Base-by-base conservation (phyloP, 2,113 vertebrate genomes). In the Ivindomyrus marchei region DNA sequence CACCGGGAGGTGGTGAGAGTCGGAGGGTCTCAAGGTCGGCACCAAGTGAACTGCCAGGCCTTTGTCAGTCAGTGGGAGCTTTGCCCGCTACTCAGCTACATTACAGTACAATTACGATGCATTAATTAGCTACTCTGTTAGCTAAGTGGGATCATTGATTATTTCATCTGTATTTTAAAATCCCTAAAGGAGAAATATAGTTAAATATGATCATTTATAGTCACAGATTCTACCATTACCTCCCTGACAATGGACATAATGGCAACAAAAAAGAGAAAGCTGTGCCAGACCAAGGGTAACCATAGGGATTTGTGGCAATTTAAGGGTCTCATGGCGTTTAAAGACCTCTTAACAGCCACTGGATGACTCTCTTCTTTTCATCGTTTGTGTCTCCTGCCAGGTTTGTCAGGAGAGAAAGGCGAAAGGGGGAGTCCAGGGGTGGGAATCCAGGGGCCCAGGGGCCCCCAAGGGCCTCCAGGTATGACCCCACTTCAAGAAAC, bases 401-500 rank as follows among this genome's bases (percentile, higher is more conserved):
- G 98, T 93, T 94, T 96, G 89, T 90, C 94, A 42, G 98, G 98
- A 17, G 95, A 97, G 90, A 99, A 99, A 90, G 98, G 98, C 91
- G 98, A 99, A 74, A 98, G 97, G 94, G 98, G 98, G 88, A 97
- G 94, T 86, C 93, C 93, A 85, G 98, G 98, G 21, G 90, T 97
- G 17, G 98, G 98, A 92, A 96, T 96, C 17, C 98, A 99, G 93
- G 98, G 98, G 83, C 98, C 97, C 15, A 94, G 98, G 95, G 98
- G 98, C 47, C 96, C 97, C 11, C 89, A 95, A 62, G 98, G 98
- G 86, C 95, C 97, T 36, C 95, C 97, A 94, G 98, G 98, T 99
- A 94, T 92, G 56, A 87, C 24, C 5, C 17, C 45, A 15, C 4
- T n/a, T 87, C 49, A 36, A n/a, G 49, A 49, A 21, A 85, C 46